Evolutionary conservation across 1,140 invertebrate genomes (phyloP).

Genomic region (Phthorimaea operculella): DNA sequence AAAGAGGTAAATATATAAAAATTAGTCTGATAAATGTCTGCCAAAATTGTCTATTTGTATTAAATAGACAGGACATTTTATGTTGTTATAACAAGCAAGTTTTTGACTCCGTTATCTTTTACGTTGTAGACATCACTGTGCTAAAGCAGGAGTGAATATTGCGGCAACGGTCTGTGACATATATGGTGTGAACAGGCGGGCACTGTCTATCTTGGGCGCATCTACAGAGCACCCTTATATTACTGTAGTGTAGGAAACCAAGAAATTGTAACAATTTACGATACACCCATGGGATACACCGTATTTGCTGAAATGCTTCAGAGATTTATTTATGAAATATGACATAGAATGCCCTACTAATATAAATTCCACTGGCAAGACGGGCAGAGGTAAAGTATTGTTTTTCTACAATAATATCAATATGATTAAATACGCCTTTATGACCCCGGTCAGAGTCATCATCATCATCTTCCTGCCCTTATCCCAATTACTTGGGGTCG

Average conservation of each 20-base stretch:
- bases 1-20: constrained; percentile 12
- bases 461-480: too few species aligned
- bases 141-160: constrained; percentile 4
- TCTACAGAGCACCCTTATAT: constrained; percentile 7
- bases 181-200: constrained; percentile 18
- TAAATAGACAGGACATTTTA: background rate
- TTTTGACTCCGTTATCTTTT: background rate
- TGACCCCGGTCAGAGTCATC: too few species aligned
- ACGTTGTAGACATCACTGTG: background rate
- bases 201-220: constrained; percentile 17
- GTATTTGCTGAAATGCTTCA: constrained; percentile 12
- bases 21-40: background rate
- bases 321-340: constrained; percentile 17
- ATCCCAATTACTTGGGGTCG: too few species aligned
- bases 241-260: constrained; percentile 8
- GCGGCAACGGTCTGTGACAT: constrained; percentile 16
- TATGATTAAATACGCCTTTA: too few species aligned
- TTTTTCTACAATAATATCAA: too few species aligned
- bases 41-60: background rate
- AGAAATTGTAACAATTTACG: constrained; percentile 14
- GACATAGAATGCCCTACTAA: constrained; percentile 8
- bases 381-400: background rate
- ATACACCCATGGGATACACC: too few species aligned
- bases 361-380: constrained; percentile 8
- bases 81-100: background rate